A percentile compares a stretch with the other conserved stretches of the same genome.
Conservation (phyloP, 37 sponge, comb jelly and placozoan species). For the Diacarnus erythraeanus region DNA sequence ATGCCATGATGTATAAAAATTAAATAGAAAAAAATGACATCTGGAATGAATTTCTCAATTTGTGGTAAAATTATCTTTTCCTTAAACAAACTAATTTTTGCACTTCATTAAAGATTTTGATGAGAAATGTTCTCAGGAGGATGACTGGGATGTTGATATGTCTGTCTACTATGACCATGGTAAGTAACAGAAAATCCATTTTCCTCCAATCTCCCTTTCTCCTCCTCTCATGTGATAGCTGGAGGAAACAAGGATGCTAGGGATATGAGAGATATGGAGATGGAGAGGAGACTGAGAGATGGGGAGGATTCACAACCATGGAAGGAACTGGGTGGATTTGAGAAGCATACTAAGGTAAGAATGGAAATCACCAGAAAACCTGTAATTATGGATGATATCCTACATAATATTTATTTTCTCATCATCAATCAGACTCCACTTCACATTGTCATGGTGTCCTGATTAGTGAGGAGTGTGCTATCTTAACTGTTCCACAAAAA, state of each 20-base stretch:
- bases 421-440: too few relatives aligned
- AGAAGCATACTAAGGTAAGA: conserved; percentile 79
- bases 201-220: not conserved
- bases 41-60: too few relatives aligned
- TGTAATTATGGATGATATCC: too few relatives aligned
- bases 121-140: conserved; percentile 76
- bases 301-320: conserved; percentile 34
- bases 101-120: conserved; percentile 52
- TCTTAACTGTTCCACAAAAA: too few relatives aligned
- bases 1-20: too few relatives aligned
- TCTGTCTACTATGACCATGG: conserved; percentile 67
- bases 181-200: not conserved
- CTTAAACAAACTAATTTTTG: too few relatives aligned
- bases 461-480: too few relatives aligned
- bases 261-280: conserved; percentile 73
- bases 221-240: conserved; percentile 12
- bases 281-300: conserved; percentile 47
- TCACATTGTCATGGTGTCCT: too few relatives aligned
- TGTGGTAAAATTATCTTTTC: too few relatives aligned
- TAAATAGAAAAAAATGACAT: too few relatives aligned
- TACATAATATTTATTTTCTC: too few relatives aligned
- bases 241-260: conserved; percentile 75
- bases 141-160: conserved; percentile 93
- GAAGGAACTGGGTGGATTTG: conserved; percentile 46
- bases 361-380: too few relatives aligned